Evolutionary conservation across 2,113 vertebrate genomes (phyloP).

Genomic region (Actinemys pallida): DNA sequence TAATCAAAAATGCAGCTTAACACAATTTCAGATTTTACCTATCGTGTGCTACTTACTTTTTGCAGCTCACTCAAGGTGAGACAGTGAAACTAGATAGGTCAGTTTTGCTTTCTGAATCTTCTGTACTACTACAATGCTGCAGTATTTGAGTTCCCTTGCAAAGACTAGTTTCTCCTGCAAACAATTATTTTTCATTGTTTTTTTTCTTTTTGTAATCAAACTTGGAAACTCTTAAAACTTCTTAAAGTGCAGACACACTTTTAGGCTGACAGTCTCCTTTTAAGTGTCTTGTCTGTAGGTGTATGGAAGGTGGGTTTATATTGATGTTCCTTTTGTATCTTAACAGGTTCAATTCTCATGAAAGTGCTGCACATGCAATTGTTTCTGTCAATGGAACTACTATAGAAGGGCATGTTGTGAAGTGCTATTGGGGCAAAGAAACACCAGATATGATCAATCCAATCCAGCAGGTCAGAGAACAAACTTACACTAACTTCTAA

Average conservation of each 20-base stretch:
- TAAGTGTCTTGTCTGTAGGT: rapidly evolving
- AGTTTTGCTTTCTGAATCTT: not conserved
- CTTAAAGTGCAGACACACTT: too few relatives aligned
- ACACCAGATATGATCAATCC: slow-evolving; percentile 92
- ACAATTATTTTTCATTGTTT: too few relatives aligned
- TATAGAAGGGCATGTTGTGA: slow-evolving; percentile 95
- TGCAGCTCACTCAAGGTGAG: rapidly evolving
- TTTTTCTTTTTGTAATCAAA: too few relatives aligned
- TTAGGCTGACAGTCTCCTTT: not conserved
- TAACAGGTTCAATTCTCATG: slow-evolving; percentile 93
- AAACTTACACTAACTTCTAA: not conserved
- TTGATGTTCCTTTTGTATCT: rapidly evolving
- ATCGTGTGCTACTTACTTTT: not conserved
- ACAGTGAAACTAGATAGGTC: rapidly evolving
- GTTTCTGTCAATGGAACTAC: slow-evolving; percentile 96
- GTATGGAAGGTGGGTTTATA: rapidly evolving
- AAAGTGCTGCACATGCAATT: slow-evolving; percentile 97
- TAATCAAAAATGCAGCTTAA: not conserved
- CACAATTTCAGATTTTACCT: rapidly evolving
- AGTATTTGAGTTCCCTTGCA: not conserved
- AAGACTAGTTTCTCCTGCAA: not conserved
- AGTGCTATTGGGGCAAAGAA: slow-evolving; percentile 99
- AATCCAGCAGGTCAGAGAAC: slow-evolving; percentile 87
- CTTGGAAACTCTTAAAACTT: too few relatives aligned
- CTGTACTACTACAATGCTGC: not conserved